Conservation (phyloP, 37 sponge, comb jelly and placozoan species). For the Axinella damicornis region DNA sequence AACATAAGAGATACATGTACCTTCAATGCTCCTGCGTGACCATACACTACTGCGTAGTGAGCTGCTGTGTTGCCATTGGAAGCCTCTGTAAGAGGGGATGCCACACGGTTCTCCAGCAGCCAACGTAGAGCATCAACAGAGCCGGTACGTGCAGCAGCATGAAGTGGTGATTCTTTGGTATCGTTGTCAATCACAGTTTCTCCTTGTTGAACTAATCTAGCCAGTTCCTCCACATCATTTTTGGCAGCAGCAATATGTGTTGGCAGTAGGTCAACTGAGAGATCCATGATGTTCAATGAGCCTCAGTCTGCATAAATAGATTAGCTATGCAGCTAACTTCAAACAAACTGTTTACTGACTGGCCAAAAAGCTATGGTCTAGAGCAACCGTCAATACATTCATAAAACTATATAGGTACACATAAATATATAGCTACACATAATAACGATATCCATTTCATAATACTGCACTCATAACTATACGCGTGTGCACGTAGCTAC, state of each 20-base stretch:
- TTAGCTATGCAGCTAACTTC: too few relatives aligned
- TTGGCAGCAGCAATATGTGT: slow-evolving; percentile 68
- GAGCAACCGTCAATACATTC: too few relatives aligned
- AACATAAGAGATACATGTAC: slow-evolving; percentile 23
- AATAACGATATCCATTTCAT: too few relatives aligned
- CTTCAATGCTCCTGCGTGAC: slow-evolving; percentile 64
- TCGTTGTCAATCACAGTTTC: slow-evolving; percentile 22
- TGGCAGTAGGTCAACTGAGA: slow-evolving; percentile 25
- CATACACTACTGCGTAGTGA: slow-evolving; percentile 83
- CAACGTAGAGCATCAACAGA: slow-evolving; percentile 44
- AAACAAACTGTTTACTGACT: too few relatives aligned
- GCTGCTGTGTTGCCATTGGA: slow-evolving; percentile 80
- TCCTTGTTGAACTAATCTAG: slow-evolving; percentile 44
- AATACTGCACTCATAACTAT: too few relatives aligned
- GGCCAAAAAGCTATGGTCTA: too few relatives aligned
- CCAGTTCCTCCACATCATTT: slow-evolving; percentile 49
- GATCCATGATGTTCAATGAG: neutral
- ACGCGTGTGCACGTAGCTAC: too few relatives aligned
- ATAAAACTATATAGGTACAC: too few relatives aligned
- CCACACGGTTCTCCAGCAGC: slow-evolving; percentile 40
- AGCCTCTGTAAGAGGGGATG: slow-evolving; percentile 27
- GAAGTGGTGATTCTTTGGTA: slow-evolving; percentile 67
- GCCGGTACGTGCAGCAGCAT: slow-evolving; percentile 70
- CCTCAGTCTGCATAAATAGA: too few relatives aligned
- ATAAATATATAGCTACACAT: too few relatives aligned